phyloP scores from a whole-genome alignment of 1,140 invertebrate genomes.

The Drosophila paulistorum region DNA sequence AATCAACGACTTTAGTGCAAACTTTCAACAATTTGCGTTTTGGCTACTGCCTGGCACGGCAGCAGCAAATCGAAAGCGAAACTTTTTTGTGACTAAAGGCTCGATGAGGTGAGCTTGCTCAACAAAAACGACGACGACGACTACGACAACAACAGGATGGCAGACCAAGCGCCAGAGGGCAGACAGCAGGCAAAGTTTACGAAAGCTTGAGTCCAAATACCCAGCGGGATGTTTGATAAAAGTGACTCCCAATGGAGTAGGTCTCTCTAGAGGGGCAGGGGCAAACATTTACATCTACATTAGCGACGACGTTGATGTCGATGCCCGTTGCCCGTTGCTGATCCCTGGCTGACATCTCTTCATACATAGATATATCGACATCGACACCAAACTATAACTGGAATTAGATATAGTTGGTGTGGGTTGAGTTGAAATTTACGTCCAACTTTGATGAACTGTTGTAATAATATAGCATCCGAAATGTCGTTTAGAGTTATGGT shows the following conservation, averaged over 20 bases:
- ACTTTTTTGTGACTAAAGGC: conserved; percentile 76
- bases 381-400: conserved; percentile 8
- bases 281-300: conserved; percentile 74
- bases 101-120: conserved; percentile 45
- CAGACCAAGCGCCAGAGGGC: conserved; percentile 19
- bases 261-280: neutral
- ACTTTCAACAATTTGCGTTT: conserved; percentile 82
- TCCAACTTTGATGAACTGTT: conserved; percentile 75
- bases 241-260: conserved; percentile 57
- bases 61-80: conserved; percentile 73
- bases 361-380: conserved; percentile 13
- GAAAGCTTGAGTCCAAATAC: conserved; percentile 76
- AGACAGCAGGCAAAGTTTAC: conserved; percentile 66
- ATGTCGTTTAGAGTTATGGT: conserved; percentile 67
- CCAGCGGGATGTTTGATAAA: conserved; percentile 78
- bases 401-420: neutral
- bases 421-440: conserved; percentile 20
- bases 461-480: conserved; percentile 76
- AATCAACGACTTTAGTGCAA: conserved; percentile 81
- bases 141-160: neutral
- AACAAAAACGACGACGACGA: too few relatives aligned
- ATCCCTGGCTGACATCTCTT: neutral
- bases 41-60: conserved; percentile 76
- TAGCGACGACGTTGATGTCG: conserved; percentile 56
- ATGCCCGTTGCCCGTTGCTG: conserved; percentile 9